Percentiles rank a stretch among this genome's conserved stretches.
phyloP scores from a whole-genome alignment of 2,888 invertebrate genomes.

The Iselma pallidipennis region DNA sequence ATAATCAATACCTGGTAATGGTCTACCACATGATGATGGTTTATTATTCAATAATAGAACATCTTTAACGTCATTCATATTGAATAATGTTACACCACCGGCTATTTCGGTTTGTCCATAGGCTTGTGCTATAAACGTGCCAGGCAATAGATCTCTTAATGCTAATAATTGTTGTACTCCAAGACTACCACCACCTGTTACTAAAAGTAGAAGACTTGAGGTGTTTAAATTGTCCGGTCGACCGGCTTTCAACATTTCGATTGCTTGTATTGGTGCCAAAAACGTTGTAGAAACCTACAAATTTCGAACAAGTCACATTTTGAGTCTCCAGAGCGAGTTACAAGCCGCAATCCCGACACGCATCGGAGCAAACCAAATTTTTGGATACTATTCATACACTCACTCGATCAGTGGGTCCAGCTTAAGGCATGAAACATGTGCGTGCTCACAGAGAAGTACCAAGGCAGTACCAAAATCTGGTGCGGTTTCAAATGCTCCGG shows the following conservation, averaged over 20 bases:
- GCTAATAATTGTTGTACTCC: slow-evolving; percentile 34
- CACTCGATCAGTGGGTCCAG: too few species aligned
- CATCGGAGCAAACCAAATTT: too few species aligned
- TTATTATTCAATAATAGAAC: slow-evolving; percentile 39
- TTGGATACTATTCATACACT: too few species aligned
- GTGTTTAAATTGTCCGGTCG: slow-evolving; percentile 48
- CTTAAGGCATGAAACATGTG: too few species aligned
- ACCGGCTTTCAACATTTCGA: slow-evolving; percentile 40
- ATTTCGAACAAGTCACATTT: background rate
- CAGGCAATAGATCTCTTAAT: slow-evolving; percentile 48
- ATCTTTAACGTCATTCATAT: slow-evolving; percentile 39
- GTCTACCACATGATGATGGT: slow-evolving; percentile 42
- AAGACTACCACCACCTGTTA: slow-evolving; percentile 45
- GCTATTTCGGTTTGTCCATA: slow-evolving; percentile 51
- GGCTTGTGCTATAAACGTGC: slow-evolving; percentile 41
- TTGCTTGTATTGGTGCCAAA: slow-evolving; percentile 40
- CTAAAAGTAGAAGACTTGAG: slow-evolving; percentile 36
- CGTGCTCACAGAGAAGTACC: too few species aligned
- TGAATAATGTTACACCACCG: slow-evolving; percentile 42
- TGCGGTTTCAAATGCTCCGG: too few species aligned
- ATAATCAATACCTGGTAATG: slow-evolving; percentile 38
- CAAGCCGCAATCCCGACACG: too few species aligned
- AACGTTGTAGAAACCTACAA: slow-evolving; percentile 40
- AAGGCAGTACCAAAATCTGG: too few species aligned
- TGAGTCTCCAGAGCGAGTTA: too few species aligned